phyloP scores from a whole-genome alignment of 30 jellyfish, hydroid and myxozoan genomes.

The Calvadosia cruxmelitensis region DNA sequence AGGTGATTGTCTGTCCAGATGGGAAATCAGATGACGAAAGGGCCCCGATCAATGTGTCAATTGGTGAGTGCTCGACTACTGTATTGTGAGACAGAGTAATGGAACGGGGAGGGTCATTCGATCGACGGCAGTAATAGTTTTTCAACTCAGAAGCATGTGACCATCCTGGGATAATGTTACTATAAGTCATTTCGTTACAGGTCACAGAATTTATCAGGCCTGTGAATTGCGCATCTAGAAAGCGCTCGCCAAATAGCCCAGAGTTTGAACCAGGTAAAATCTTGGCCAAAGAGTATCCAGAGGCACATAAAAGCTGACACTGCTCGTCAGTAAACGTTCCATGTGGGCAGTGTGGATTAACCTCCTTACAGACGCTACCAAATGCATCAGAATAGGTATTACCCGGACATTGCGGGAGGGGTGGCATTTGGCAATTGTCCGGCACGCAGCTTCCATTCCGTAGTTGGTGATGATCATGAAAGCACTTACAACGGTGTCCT shows the following conservation, averaged over 20 bases:
- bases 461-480: background rate
- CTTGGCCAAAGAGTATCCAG: slow-evolving; percentile 23
- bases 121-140: slow-evolving; percentile 59
- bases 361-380: slow-evolving; percentile 31
- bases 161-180: background rate
- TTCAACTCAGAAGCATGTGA: background rate
- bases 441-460: background rate
- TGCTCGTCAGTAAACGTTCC: slow-evolving; percentile 30
- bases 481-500: background rate
- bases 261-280: slow-evolving; percentile 7
- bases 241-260: background rate
- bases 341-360: slow-evolving; percentile 17
- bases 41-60: slow-evolving; percentile 44
- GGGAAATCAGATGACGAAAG: slow-evolving; percentile 25
- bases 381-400: slow-evolving; percentile 22
- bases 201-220: background rate
- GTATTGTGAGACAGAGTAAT: slow-evolving; percentile 25
- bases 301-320: slow-evolving; percentile 47
- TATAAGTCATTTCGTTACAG: background rate
- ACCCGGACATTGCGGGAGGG: slow-evolving; percentile 24
- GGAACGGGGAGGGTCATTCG: slow-evolving; percentile 66
- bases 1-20: slow-evolving; percentile 14
- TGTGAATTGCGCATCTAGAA: background rate
- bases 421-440: background rate
- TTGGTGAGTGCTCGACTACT: slow-evolving; percentile 52